Percentiles rank a stretch among this genome's conserved stretches.
These are phyloP conservation scores for Alethe diademata DNA, from an alignment of 2,113 vertebrate genomes.

Conservation along the genomic window DNA sequence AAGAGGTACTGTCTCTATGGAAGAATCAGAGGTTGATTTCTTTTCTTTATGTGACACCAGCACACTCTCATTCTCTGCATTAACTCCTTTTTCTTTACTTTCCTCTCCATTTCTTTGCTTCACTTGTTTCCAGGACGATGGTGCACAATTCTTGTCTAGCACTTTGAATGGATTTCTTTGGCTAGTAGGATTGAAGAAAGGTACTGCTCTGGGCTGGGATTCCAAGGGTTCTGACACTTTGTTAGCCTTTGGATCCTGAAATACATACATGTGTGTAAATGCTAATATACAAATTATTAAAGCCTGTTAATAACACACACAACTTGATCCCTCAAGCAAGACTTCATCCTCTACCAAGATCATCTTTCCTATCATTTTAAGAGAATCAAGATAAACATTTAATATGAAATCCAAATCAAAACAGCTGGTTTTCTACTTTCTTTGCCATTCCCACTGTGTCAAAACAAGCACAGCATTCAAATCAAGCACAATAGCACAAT, in stretches of 20 bases:
- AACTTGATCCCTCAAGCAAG: background rate
- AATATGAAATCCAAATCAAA: background rate
- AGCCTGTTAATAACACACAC: background rate
- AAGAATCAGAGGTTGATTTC: background rate
- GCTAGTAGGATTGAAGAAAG: constrained; percentile 24
- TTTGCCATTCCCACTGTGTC: background rate
- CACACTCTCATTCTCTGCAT: background rate
- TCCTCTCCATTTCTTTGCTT: background rate
- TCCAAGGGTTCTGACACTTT: background rate
- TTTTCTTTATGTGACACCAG: background rate
- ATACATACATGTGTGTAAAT: background rate
- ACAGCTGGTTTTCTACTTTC: background rate
- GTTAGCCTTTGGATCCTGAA: constrained; percentile 73
- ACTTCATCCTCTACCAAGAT: background rate
- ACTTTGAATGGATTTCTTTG: constrained; percentile 89
- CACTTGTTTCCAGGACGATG: constrained; percentile 66
- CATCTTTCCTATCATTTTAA: background rate
- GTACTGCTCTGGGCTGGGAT: background rate
- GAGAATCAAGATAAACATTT: background rate
- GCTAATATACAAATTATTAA: background rate
- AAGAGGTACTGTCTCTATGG: constrained; percentile 51
- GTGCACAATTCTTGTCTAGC: constrained; percentile 62
- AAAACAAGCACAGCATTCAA: too few relatives aligned
- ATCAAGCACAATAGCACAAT: background rate
- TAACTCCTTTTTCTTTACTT: background rate